phyloP scores from a whole-genome alignment of 2,113 vertebrate species.

The Nibea albiflora region DNA sequence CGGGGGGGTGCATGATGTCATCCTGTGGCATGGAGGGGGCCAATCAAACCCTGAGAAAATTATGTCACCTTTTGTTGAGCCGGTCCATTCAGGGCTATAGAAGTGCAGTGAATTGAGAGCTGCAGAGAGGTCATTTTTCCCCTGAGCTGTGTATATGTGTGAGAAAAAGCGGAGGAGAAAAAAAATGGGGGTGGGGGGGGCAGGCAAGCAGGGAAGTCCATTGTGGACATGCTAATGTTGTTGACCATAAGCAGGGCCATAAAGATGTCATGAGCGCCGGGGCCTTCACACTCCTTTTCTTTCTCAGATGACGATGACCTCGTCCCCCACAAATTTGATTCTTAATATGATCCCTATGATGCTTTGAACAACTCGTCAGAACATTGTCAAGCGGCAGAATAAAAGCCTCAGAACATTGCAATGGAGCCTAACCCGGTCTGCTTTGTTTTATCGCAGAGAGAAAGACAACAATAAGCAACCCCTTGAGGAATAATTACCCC shows the following conservation, averaged over 20 bases:
- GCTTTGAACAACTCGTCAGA: constrained; percentile 80
- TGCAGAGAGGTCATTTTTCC: constrained; percentile 84
- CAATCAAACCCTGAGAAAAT: constrained; percentile 87
- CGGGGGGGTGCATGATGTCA: constrained; percentile 85
- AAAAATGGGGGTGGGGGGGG: constrained; percentile 45
- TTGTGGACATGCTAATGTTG: constrained; percentile 87
- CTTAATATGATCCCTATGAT: constrained; percentile 69
- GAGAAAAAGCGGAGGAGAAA: constrained; percentile 57
- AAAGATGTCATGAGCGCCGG: constrained; percentile 87
- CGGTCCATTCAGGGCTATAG: constrained; percentile 89
- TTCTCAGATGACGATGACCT: constrained; percentile 60
- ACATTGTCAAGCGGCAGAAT: constrained; percentile 51
- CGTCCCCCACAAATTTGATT: constrained; percentile 56
- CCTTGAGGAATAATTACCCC: constrained; percentile 69
- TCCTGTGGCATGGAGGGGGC: constrained; percentile 79
- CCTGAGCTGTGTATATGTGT: constrained; percentile 72
- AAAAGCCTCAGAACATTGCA: constrained; percentile 54
- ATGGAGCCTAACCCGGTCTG: constrained; percentile 27
- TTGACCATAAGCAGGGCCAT: constrained; percentile 83
- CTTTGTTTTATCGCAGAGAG: constrained; percentile 68
- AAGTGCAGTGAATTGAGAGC: constrained; percentile 89
- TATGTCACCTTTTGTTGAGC: constrained; percentile 91
- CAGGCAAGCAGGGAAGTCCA: constrained; percentile 69
- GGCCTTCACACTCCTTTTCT: constrained; percentile 22
- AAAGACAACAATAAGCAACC: constrained; percentile 71